Evolutionary conservation across 1,140 invertebrate species (phyloP), one percentile per base, ranked within the genome.

Genomic region (Carcinoscorpius rotundicauda): DNA sequence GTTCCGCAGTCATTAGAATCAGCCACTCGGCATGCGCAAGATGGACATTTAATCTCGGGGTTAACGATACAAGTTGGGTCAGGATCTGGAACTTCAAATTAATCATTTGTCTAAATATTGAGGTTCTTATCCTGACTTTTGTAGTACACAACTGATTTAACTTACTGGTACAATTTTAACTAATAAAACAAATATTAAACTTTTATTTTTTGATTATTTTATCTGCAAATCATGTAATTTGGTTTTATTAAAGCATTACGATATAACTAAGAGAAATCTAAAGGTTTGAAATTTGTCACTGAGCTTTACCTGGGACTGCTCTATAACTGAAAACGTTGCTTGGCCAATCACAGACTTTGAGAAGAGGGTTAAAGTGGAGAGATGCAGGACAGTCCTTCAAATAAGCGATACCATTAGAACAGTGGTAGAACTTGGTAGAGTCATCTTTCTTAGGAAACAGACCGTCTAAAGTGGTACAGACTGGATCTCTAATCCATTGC

Each of bases 311-410:
- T 29, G 29, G 29, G 29, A 29, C 9, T 48, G 8, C 55, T 53
- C 57, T 51, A 64, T 58, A 9, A 52, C 69, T 68, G n/a, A 68
- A 68, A 52, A 68, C 69, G n/a, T 57, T 52, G 6, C 66, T 51
- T n/a, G 70, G 70, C 69, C 69, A 85, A 71, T 85, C 83, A 69
- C 84, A 85, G 4, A 79, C 75, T 67, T 76, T 73, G 2, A 75
- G 66, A 3, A 70, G 52, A 4, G 78, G 69, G 69, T 84, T 83
- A 73, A 83, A 85, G 61, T 80, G 78, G 0, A 84, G 72, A 2
- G 75, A 77, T 4, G 67, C 61, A 4, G 80, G 79, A 68, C 84
- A 85, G 5, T 62, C 5, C 70, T 77, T 76, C 8, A 77, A 70
- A 51, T 82, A 71, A 3, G 82, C 72, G 71, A 64, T 50, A 69